phyloP scores from a whole-genome alignment of 2,888 invertebrate species.

The Epistrophe grossulariae region DNA sequence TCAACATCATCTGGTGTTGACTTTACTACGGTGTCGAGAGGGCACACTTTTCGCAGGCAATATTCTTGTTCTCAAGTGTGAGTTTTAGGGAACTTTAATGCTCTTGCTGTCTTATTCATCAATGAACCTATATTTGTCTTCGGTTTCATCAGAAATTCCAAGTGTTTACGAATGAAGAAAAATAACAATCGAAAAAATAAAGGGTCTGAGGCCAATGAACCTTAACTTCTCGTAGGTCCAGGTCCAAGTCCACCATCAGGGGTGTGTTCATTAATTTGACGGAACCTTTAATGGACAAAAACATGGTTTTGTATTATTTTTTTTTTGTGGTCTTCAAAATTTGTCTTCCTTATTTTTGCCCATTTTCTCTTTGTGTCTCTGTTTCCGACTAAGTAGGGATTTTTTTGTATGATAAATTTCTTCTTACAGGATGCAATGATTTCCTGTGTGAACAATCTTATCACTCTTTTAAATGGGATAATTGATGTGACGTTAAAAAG shows the following conservation, averaged over 20 bases:
- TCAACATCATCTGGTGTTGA: slow-evolving; percentile 48
- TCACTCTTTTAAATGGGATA: slow-evolving; percentile 52
- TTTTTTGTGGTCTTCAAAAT: slow-evolving; percentile 19
- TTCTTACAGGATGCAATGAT: slow-evolving; percentile 48
- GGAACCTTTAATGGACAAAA: slow-evolving; percentile 51
- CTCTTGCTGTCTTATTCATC: slow-evolving; percentile 13
- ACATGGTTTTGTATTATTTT: neutral
- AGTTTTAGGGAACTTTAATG: slow-evolving; percentile 48
- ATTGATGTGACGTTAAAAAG: slow-evolving; percentile 60
- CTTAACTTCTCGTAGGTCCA: slow-evolving; percentile 13
- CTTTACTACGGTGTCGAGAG: slow-evolving; percentile 59
- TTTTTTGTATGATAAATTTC: slow-evolving; percentile 20
- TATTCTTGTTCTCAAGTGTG: slow-evolving; percentile 45
- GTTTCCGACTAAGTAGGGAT: slow-evolving; percentile 13
- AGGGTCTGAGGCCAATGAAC: slow-evolving; percentile 28
- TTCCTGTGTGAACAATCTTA: slow-evolving; percentile 54
- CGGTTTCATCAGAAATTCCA: slow-evolving; percentile 39
- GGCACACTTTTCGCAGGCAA: slow-evolving; percentile 70
- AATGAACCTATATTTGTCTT: slow-evolving; percentile 31
- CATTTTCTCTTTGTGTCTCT: neutral
- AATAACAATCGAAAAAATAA: slow-evolving; percentile 12
- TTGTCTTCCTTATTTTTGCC: slow-evolving; percentile 18
- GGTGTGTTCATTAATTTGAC: slow-evolving; percentile 31
- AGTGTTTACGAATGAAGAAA: slow-evolving; percentile 34
- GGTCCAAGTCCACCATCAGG: neutral